Base-by-base conservation (phyloP, 2,797 vertebrate species). In the Telmatherina bonti region DNA sequence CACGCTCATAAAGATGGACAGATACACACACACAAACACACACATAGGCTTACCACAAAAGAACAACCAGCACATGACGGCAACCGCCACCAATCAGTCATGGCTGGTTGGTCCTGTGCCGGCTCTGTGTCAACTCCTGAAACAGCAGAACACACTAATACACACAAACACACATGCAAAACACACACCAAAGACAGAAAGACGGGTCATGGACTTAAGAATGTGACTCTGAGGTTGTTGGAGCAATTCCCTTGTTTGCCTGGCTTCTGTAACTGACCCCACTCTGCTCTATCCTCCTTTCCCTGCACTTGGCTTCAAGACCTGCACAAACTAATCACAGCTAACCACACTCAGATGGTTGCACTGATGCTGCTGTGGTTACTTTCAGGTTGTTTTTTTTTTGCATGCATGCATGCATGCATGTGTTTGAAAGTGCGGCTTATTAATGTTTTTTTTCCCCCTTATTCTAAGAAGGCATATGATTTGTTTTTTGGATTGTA, bases 201-300 rank as follows among this genome's bases (percentile, higher is more conserved):
- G 76, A 72, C 81, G 81, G 86, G 90, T 89, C 90, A 74, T 78
- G 79, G 85, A 85, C 83, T 89, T 70, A 4, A 86, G 70, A 82
- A 86, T 88, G 73, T 67, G 86, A 83, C 71, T 87, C 78, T 88
- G 88, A 89, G 88, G 85, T 90, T 90, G 84, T 82, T 92, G 91
- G 90, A 92, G 36, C 70, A 47, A 86, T 84, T 89, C 86, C 86
- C 73, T 74, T 61, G 69, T 83, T 90, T 72, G 90, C 85, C 86
- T 91, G 91, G 86, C 92, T 92, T 86, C 90, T 93, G 89, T 87
- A 86, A 90, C 89, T 91, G 88, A 92, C 90, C 91, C 92, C 81
- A 77, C 81, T 91, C 76, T 78, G 77, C 77, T 88, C 84, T 81
- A 60, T 90, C 86, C 75, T 84, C 76, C 85, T 82, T 75, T 78